Evolutionary conservation across 2,113 vertebrate species (phyloP).

Genomic region (Dascyllus trimaculatus): DNA sequence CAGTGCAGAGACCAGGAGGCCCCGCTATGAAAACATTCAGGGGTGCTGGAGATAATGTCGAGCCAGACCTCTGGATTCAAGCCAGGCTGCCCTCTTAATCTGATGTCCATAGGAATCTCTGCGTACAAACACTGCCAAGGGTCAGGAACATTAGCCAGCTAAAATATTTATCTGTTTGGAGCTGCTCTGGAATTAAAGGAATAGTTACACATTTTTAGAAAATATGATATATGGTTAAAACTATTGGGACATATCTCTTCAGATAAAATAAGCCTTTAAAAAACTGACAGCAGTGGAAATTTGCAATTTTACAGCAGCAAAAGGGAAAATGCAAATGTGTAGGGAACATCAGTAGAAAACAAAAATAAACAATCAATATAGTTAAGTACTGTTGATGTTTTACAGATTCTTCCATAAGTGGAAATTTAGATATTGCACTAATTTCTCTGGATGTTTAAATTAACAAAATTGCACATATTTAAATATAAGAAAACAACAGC

Average conservation of each 20-base stretch:
- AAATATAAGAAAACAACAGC: too few relatives aligned
- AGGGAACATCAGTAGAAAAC: too few relatives aligned
- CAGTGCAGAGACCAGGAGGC: slow-evolving; percentile 70
- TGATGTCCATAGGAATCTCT: slow-evolving; percentile 51
- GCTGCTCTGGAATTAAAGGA: slow-evolving; percentile 24
- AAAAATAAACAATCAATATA: too few relatives aligned
- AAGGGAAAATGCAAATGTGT: too few relatives aligned
- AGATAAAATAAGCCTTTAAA: too few relatives aligned
- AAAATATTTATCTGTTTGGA: slow-evolving; percentile 54
- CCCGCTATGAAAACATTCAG: slow-evolving; percentile 77
- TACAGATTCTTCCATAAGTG: too few relatives aligned
- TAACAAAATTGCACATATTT: too few relatives aligned
- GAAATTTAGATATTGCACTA: not conserved
- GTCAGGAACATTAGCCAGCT: slow-evolving; percentile 44
- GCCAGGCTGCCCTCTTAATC: slow-evolving; percentile 63
- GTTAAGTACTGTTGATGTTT: too few relatives aligned
- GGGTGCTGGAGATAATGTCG: slow-evolving; percentile 76
- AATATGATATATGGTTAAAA: not conserved
- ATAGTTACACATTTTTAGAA: not conserved
- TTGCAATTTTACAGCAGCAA: too few relatives aligned
- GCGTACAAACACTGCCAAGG: slow-evolving; percentile 45
- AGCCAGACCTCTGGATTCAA: slow-evolving; percentile 65
- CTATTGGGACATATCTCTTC: too few relatives aligned
- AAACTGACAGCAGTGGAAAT: too few relatives aligned
- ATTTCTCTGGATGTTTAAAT: too few relatives aligned